phyloP scores from a whole-genome alignment of 2,113 vertebrate genomes.

The Anarhynchus alexandrinus region DNA sequence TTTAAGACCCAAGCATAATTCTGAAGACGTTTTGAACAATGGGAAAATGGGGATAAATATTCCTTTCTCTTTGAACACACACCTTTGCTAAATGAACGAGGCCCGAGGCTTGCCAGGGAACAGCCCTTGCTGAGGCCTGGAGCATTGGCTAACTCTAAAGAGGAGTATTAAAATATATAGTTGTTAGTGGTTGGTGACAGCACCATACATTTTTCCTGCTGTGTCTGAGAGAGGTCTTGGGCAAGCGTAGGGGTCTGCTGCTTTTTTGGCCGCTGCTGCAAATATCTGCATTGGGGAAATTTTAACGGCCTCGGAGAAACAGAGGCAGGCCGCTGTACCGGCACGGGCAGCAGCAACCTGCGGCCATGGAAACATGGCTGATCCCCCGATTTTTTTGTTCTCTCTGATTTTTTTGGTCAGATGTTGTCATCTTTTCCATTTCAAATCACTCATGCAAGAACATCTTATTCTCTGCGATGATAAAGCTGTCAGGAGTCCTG shows the following conservation, averaged over 20 bases:
- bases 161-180: neutral
- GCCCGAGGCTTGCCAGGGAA: neutral
- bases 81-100: neutral
- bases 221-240: conserved; percentile 4
- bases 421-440: conserved; percentile 32
- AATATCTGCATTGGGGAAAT: neutral
- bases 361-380: neutral
- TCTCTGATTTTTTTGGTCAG: neutral
- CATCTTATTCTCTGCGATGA: neutral
- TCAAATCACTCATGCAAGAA: conserved; percentile 4
- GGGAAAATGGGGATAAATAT: neutral
- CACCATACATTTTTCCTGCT: conserved; percentile 1
- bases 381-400: neutral
- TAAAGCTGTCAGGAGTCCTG: conserved; percentile 19
- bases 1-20: conserved; percentile 20
- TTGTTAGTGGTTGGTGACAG: neutral
- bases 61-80: neutral
- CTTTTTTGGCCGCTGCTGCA: neutral
- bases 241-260: neutral
- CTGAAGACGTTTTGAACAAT: conserved; percentile 8
- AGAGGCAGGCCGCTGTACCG: neutral
- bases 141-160: neutral
- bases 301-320: neutral
- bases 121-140: neutral
- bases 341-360: neutral